phyloP scores from a whole-genome alignment of 2,113 vertebrate species.

The Lontra canadensis region DNA sequence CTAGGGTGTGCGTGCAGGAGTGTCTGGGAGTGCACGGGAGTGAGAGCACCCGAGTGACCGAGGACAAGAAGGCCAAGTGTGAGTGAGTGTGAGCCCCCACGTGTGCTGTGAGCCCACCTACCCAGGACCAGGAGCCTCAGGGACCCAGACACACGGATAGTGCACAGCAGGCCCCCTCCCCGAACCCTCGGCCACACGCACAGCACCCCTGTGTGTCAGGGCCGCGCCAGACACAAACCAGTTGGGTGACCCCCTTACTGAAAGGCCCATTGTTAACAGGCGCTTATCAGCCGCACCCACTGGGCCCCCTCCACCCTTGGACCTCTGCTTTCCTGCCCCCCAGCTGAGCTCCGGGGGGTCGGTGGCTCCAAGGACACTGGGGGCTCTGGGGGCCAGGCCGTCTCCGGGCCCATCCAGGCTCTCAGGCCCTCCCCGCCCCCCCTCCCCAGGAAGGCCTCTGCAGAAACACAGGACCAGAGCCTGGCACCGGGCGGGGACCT shows the following conservation, averaged over 20 bases:
- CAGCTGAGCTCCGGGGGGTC: slow-evolving; percentile 4
- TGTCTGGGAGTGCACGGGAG: too few relatives aligned
- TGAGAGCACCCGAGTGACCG: too few relatives aligned
- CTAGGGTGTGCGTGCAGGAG: too few relatives aligned
- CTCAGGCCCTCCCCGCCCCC: background rate
- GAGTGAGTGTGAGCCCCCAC: too few relatives aligned
- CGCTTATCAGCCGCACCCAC: slow-evolving; percentile 11
- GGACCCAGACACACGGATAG: accelerated
- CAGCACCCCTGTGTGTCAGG: background rate
- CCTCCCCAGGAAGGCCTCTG: background rate
- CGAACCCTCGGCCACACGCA: background rate
- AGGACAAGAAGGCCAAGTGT: background rate
- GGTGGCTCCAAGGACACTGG: background rate
- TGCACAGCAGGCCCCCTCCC: background rate
- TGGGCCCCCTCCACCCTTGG: background rate
- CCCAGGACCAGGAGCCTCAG: background rate
- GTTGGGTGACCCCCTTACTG: slow-evolving; percentile 66
- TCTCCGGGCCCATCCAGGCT: background rate
- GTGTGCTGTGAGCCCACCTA: background rate
- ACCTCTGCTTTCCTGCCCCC: slow-evolving; percentile 16
- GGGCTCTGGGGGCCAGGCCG: background rate
- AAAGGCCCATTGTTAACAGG: slow-evolving; percentile 64
- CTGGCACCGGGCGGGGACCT: background rate
- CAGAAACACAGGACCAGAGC: background rate
- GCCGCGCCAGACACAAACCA: slow-evolving; percentile 65